Evolutionary conservation across 2,113 vertebrate genomes (phyloP).

Genomic region (Terrapene triunguis): DNA sequence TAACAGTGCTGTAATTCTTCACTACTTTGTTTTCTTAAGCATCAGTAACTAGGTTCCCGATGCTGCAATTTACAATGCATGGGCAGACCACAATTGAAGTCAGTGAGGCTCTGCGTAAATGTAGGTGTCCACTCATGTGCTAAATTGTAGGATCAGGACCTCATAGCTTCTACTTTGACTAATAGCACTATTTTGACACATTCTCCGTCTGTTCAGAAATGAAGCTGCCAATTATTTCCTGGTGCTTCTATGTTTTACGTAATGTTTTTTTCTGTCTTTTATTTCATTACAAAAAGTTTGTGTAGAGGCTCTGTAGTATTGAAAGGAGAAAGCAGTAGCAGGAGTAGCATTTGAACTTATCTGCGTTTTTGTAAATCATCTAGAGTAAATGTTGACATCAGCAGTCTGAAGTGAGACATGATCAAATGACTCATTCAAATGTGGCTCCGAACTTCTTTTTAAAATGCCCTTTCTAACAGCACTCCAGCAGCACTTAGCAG

Average conservation of each 20-base stretch:
- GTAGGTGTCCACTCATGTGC: neutral
- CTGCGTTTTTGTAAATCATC: neutral
- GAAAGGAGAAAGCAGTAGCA: neutral
- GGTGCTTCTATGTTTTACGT: neutral
- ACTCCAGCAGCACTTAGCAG: conserved; percentile 96
- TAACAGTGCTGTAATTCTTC: neutral
- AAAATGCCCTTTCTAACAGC: conserved; percentile 79
- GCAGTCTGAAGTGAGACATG: neutral
- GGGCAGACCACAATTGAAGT: neutral
- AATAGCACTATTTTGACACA: neutral
- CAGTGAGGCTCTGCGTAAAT: neutral
- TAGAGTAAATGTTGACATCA: neutral
- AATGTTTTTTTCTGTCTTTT: neutral
- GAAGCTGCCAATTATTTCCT: neutral
- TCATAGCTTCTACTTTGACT: neutral
- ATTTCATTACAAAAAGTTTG: neutral
- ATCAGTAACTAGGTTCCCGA: neutral
- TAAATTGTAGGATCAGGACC: neutral
- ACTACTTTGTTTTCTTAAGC: neutral
- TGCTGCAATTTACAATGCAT: neutral
- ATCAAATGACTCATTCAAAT: neutral
- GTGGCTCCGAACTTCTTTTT: conserved; percentile 7
- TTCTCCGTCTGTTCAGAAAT: neutral
- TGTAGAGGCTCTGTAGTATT: neutral
- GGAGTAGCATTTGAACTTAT: neutral